These are phyloP conservation scores for Pachymerium ferrugineum DNA, from an alignment of 2,888 invertebrate genomes.

Conservation along the genomic window DNA sequence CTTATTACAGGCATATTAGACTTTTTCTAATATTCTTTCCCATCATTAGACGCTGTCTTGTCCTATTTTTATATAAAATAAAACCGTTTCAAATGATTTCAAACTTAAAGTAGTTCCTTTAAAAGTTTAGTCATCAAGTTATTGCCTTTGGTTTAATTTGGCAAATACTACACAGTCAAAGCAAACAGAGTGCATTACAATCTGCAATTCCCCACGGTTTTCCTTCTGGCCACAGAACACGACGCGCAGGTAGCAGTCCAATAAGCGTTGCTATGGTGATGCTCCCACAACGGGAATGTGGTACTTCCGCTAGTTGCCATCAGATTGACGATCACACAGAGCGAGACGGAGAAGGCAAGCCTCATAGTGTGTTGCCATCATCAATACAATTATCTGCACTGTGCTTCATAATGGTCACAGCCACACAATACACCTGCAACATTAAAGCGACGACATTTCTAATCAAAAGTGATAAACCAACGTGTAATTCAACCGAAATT, in stretches of 20 bases:
- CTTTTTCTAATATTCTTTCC: neutral
- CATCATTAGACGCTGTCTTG: neutral
- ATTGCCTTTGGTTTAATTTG: neutral
- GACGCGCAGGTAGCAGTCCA: conserved; percentile 2
- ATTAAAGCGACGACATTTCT: conserved; percentile 13
- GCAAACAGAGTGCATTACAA: neutral
- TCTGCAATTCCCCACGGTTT: neutral
- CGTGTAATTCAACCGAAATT: neutral
- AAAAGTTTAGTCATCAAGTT: neutral
- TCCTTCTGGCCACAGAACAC: neutral
- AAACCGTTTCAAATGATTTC: neutral
- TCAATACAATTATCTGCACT: neutral
- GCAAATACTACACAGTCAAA: neutral
- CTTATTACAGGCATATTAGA: neutral
- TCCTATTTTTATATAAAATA: no score
- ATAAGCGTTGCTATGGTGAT: neutral
- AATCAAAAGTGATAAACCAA: conserved; percentile 3
- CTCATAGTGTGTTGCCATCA: neutral
- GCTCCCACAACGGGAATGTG: neutral
- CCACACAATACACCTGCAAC: conserved; percentile 8
- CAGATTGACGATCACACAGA: neutral
- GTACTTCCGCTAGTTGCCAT: conserved; percentile 13
- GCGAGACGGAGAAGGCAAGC: neutral
- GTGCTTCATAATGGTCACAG: neutral
- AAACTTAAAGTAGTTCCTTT: neutral